Evolutionary conservation across 2,113 vertebrate species (phyloP).

Genomic region (Neomonachus schauinslandi): DNA sequence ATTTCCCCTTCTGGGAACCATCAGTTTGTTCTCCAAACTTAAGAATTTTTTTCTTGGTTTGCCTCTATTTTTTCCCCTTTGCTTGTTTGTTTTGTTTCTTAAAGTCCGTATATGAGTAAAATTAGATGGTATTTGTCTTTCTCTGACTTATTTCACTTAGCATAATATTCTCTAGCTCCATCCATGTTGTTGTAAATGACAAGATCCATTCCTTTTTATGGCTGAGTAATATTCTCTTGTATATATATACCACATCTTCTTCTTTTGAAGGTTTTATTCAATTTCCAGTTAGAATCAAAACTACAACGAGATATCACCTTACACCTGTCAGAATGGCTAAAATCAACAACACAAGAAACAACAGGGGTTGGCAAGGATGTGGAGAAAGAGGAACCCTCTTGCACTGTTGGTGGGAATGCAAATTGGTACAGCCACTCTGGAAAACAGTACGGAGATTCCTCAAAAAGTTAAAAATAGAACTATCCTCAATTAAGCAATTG

Average conservation of each 20-base stretch:
- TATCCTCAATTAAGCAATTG: background rate
- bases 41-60: background rate
- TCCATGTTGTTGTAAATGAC: background rate
- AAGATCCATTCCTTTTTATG: background rate
- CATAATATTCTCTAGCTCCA: background rate
- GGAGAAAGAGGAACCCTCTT: background rate
- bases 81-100: background rate
- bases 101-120: background rate
- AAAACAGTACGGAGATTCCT: background rate
- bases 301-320: background rate
- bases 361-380: background rate
- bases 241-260: background rate
- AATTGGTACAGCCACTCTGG: background rate
- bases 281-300: background rate
- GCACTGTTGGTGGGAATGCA: background rate
- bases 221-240: background rate
- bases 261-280: background rate
- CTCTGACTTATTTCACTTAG: background rate
- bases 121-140: background rate
- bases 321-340: background rate
- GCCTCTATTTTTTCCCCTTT: background rate
- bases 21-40: background rate
- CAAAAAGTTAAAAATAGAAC: background rate
- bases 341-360: background rate
- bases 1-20: background rate